A percentile compares a stretch with the other conserved stretches of the same genome.
Conservation (phyloP, 2,888 invertebrate species). For the Liopterus haemorrhoidalis region DNA sequence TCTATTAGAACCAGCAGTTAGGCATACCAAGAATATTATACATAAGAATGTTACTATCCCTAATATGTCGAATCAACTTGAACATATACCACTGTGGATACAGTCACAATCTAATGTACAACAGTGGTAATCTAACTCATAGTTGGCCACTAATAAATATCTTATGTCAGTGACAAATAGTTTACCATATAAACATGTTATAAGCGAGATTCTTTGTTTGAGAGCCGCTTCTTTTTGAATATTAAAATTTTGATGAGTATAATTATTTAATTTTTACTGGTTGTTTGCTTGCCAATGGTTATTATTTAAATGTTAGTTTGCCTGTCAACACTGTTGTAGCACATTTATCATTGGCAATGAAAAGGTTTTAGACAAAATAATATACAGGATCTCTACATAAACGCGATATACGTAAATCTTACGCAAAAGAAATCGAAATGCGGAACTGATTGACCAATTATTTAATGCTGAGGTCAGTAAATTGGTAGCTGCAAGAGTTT, state of each 20-base stretch:
- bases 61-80: constrained; percentile 31
- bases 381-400: no score
- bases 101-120: constrained; percentile 41
- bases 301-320: constrained; percentile 4
- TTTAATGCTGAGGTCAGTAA: no score
- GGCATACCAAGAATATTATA: constrained; percentile 37
- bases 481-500: no score
- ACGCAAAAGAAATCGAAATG: no score
- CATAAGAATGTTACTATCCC: constrained; percentile 11
- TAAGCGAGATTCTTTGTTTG: constrained; percentile 15
- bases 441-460: no score
- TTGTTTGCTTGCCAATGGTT: background rate
- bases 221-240: constrained; percentile 13
- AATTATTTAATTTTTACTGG: constrained; percentile 19
- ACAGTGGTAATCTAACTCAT: constrained; percentile 43
- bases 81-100: constrained; percentile 38
- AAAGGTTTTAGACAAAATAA: no score
- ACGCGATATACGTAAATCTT: no score
- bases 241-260: constrained; percentile 18
- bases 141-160: constrained; percentile 46
- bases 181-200: constrained; percentile 39
- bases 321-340: no score
- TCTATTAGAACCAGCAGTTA: constrained; percentile 41
- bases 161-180: constrained; percentile 47
- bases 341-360: no score